Evolutionary conservation across 2,113 vertebrate species (phyloP), one percentile per base, ranked within the genome.

Genomic region (Calyptomena viridis): DNA sequence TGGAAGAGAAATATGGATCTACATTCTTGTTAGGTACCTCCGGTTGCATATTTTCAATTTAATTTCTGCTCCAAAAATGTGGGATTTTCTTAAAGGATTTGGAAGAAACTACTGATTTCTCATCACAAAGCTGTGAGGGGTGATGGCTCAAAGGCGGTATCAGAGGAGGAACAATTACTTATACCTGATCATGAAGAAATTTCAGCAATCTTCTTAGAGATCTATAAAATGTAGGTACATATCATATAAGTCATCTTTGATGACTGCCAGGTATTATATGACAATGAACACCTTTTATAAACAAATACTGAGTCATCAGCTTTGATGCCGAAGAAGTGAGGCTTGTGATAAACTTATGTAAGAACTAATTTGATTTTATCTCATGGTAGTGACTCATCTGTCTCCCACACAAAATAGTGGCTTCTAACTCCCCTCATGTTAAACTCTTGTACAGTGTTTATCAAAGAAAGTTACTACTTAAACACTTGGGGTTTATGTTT

Each of bases 261-360:
- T 82, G 75, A 80, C 2, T 58, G 42, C 23, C 42, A 92, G 22
- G 25, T 86, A 84, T 64, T 83, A 55, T 79, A 66, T 1, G 37
- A 63, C 58, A 84, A 80, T 63, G 56, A 87, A n/a, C 35, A 73
- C 7, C 7, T 14, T 47, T 76, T 60, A n/a, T 55, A 90, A 88
- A 95, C 67, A 93, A 91, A 90, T 67, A 95, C 6, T 93, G 89
- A 95, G 46, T 87, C 81, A 95, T 63, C 75, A 84, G 10, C 55
- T 93, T 69, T 73, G 64, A 55, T 89, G 58, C 8, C 64, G 56
- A 76, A 93, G 44, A 95, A 88, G 28, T 82, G 31, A 82, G 85
- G 62, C 30, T 74, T 95, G 24, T 91, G 58, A 58, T 73, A 64
- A 90, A 81, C 17, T 88, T 95, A 86, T 71, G 8, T 80, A 95